A percentile compares a stretch with the other conserved stretches of the same genome.
These are phyloP conservation scores for Ametastegia equiseti DNA, from an alignment of 2,888 invertebrate genomes.

Conservation along the genomic window DNA sequence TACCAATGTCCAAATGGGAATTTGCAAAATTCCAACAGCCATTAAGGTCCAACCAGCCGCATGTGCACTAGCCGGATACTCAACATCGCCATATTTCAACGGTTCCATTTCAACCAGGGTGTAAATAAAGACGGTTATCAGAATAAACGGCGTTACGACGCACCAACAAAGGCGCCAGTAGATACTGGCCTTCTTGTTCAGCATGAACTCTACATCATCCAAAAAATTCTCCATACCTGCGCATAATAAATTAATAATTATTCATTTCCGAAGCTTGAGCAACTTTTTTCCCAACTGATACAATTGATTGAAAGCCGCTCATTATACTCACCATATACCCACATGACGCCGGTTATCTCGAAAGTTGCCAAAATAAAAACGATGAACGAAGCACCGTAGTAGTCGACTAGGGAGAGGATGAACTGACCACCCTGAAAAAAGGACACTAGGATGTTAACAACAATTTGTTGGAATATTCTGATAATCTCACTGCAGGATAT, in stretches of 20 bases:
- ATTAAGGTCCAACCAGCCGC: constrained; percentile 79
- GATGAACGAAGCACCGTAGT: constrained; percentile 87
- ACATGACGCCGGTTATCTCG: constrained; percentile 84
- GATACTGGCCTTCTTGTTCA: constrained; percentile 80
- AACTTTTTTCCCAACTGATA: neutral
- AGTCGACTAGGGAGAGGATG: constrained; percentile 84
- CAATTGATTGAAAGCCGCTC: neutral
- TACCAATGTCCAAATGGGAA: constrained; percentile 16
- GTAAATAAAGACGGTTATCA: constrained; percentile 85
- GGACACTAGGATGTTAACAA: neutral
- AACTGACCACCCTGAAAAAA: constrained; percentile 84
- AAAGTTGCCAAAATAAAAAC: constrained; percentile 82
- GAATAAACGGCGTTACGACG: constrained; percentile 83
- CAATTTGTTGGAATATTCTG: neutral
- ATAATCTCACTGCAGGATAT: neutral
- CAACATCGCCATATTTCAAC: constrained; percentile 79
- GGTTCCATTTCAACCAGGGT: constrained; percentile 81
- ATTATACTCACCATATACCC: constrained; percentile 81
- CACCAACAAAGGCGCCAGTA: constrained; percentile 90
- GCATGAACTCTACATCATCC: constrained; percentile 87
- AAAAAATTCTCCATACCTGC: constrained; percentile 78
- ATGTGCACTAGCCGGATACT: constrained; percentile 81
- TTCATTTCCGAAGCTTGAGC: neutral
- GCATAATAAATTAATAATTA: neutral
- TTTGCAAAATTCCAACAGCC: constrained; percentile 75